Base-by-base conservation (phyloP, 2,797 vertebrate species). In the Sparus aurata region DNA sequence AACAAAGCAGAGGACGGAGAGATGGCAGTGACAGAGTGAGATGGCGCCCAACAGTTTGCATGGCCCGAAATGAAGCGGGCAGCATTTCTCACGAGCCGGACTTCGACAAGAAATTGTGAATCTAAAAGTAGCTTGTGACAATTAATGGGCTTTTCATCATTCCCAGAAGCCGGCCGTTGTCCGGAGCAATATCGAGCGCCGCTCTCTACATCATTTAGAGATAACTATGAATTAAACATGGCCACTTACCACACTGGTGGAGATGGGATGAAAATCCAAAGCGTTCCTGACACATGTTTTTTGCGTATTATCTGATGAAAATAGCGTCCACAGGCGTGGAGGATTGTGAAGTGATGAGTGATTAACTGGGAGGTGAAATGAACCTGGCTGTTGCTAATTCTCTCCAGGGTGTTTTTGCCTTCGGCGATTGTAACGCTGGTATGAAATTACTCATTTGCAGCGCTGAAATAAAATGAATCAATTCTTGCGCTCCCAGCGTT, bases 141-240 rank as follows among this genome's bases (percentile, higher is more conserved):
- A 75, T 85, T 64, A 85, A 46, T 0, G 0, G 45, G 22, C 25
- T 84, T 86, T 82, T 75, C 66, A 82, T 91, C 63, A 77, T 79
- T 70, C 82, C 41, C 2, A 80, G 45, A 46, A 60, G 77, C 17
- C 49, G 52, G 76, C 57, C 30, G 1, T 43, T 72, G 80, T 87
- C 79, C 47, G n/a, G 75, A 83, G 73, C 49, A 22, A 73, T 85
- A 73, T 54, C 3, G 12, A 82, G 73, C 49, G 27, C 71, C 58
- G 69, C 54, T 41, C 59, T 75, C 69, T 78, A 38, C 76, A 87
- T 90, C 79, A 87, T 85, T 85, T 47, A 79, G 68, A 62, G 30
- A 62, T 71, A 63, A 43, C 73, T 30, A 57, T 89, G 75, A 92
- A 90, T 92, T 84, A 86, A 90, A 87, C 73, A 86, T 87, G 72